Evolutionary conservation across 2,113 vertebrate species (phyloP), one percentile per base, ranked within the genome.

Genomic region (Argyrosomus japonicus): DNA sequence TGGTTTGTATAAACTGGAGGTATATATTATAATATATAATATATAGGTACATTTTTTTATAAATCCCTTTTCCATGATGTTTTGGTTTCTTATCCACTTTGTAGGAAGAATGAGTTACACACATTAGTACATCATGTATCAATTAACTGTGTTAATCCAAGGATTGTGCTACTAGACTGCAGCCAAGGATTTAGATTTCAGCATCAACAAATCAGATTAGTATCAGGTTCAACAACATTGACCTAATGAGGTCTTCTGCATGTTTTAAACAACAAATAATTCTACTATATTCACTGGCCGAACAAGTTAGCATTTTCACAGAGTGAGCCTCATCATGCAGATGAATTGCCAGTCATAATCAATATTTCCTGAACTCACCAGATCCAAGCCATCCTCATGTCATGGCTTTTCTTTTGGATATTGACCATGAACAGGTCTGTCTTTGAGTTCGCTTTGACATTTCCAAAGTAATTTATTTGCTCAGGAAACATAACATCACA

Each of bases 401-500:
- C 50, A 32, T 40, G 1, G 12, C 1, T 9, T 75, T 54, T 77
- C 14, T 68, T 74, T 53, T 65, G 57, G 58, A 80, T 23, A 68
- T 27, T 77, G 76, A 77, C 62, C 78, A 81, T 75, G 70, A 87
- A 79, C 86, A 72, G 68, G 64, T 57, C 29, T 50, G 15, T 23
- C 21, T 73, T 75, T 74, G 58, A 48, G 5, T 51, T 75, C 1
- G 0, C 50, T 61, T 58, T 83, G 76, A 84, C 77, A 36, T 84
- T 80, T 81, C 65, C 25, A 74, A 53, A 71, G 65, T 81, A 0
- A 75, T 88, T 87, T 57, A 78, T 79, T 86, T 68, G 32, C 54
- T 80, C 74, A 78, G 85, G 75, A 89, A 87, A 73, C 75, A 81
- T 18, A 84, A 75, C 74, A 77, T 86, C 80, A 79, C 83, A 72